Evolutionary conservation across 1,140 invertebrate species (phyloP).

Genomic region (Calephelis nemesis): DNA sequence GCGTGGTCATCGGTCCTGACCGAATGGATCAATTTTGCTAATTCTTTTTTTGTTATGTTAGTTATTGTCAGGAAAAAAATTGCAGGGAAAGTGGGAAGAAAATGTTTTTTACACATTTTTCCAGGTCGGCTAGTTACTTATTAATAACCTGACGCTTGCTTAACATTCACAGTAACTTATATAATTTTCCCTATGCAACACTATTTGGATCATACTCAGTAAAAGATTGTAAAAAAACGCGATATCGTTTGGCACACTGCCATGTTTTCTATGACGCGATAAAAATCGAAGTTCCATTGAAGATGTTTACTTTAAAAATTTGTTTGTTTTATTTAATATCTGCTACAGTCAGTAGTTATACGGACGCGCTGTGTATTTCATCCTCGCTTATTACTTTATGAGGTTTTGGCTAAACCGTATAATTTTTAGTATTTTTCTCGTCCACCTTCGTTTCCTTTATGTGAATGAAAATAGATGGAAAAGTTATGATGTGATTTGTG

Average conservation of each 20-base stretch:
- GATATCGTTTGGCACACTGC: slow-evolving; percentile 56
- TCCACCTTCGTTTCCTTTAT: slow-evolving; percentile 4
- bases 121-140: no score
- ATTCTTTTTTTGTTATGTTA: no score
- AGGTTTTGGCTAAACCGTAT: slow-evolving; percentile 10
- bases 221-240: slow-evolving; percentile 47
- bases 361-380: slow-evolving; percentile 6
- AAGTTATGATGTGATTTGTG: slow-evolving; percentile 1
- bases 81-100: no score
- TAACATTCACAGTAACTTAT: no score
- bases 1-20: no score
- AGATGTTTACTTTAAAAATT: slow-evolving; percentile 46
- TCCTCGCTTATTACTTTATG: slow-evolving; percentile 15
- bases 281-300: slow-evolving; percentile 67
- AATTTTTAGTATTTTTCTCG: slow-evolving; percentile 8
- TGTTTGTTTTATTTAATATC: slow-evolving; percentile 24
- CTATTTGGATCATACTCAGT: slow-evolving; percentile 47
- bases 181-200: neutral
- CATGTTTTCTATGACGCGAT: slow-evolving; percentile 67
- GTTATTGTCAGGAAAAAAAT: no score
- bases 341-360: slow-evolving; percentile 4
- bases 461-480: neutral
- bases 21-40: no score
- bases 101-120: no score
- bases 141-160: no score